Base-by-base conservation (phyloP, 2,113 vertebrate genomes). In the Coreoperca whiteheadi region DNA sequence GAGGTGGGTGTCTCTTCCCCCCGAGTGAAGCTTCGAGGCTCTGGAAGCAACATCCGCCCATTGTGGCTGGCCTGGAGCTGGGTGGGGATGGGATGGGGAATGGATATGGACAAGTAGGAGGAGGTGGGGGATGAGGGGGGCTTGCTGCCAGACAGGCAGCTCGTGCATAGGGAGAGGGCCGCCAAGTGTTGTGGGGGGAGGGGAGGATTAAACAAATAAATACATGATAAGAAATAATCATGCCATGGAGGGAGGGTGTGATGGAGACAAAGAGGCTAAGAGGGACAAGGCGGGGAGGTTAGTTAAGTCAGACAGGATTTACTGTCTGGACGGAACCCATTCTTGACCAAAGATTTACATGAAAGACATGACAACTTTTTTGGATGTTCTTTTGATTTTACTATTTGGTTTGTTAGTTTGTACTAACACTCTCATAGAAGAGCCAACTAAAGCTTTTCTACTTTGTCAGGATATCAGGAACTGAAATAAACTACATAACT, bases 161-260 rank as follows among this genome's bases (percentile, higher is more conserved):
- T 92, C 88, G 84, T 89, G 90, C 86, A 91, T 73, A 57, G 90
- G 87, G 74, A 92, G 81, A 82, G 89, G 91, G 89, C 87, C 84
- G 90, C 93, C 89, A 85, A 95, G 91, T 91, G 91, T 70, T 88
- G 79, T 90, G 64, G 91, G 93, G 93, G 94, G 92, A 92, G 89
- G 93, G 94, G 93, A 79, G 94, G 93, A 95, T 95, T 96, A 96
- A 95, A 95, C 92, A 95, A 96, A 95, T 95, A 95, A 95, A 96
- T 94, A 95, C 94, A 94, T 94, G 95, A 95, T 95, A 95, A 96
- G 94, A 95, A 95, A 95, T 94, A 94, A 95, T 94, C 91, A 88
- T 89, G 91, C 87, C 88, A 89, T 88, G 88, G 89, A 90, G 87
- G 87, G 85, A 87, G 88, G 80, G 92, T n/a, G 87, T 16, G 72